Evolutionary conservation across 2,113 vertebrate species (phyloP).

Genomic region (Psettodes erumei): DNA sequence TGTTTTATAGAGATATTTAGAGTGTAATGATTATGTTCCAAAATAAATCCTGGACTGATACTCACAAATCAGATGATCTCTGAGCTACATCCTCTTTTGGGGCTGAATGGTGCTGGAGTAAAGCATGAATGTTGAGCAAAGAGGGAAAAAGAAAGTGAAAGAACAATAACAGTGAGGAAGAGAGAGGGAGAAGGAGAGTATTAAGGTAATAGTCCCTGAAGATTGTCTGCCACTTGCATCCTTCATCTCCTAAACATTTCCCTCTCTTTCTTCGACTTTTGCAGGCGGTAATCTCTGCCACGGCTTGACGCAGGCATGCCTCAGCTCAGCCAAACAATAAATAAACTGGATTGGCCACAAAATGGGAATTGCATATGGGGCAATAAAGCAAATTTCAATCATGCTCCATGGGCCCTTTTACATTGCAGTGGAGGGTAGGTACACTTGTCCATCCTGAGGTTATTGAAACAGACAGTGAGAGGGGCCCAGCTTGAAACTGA

Average conservation of each 20-base stretch:
- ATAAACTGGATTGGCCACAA: constrained; percentile 80
- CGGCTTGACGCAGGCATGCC: constrained; percentile 68
- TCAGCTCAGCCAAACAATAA: constrained; percentile 77
- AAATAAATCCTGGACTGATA: constrained; percentile 17
- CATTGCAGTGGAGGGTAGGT: constrained; percentile 61
- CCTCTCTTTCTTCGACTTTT: constrained; percentile 59
- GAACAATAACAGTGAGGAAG: constrained; percentile 39
- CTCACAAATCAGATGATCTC: not conserved
- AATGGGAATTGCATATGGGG: constrained; percentile 81
- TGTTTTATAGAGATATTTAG: too few species aligned
- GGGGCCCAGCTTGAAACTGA: constrained; percentile 3
- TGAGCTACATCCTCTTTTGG: not conserved
- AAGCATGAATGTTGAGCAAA: constrained; percentile 9
- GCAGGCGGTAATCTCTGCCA: constrained; percentile 76
- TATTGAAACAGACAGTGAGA: constrained; percentile 70
- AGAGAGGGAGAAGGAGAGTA: constrained; percentile 35
- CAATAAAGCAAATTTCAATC: constrained; percentile 84
- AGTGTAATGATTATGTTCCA: too few species aligned
- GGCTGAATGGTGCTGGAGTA: constrained; percentile 10
- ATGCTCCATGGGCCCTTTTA: constrained; percentile 62
- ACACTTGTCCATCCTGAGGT: constrained; percentile 73
- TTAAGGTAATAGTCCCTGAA: constrained; percentile 71
- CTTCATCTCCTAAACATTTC: constrained; percentile 26
- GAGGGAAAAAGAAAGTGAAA: constrained; percentile 37
- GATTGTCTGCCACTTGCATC: constrained; percentile 59